Base-by-base conservation (phyloP, 2,888 invertebrate species). In the Hemaris fuciformis region DNA sequence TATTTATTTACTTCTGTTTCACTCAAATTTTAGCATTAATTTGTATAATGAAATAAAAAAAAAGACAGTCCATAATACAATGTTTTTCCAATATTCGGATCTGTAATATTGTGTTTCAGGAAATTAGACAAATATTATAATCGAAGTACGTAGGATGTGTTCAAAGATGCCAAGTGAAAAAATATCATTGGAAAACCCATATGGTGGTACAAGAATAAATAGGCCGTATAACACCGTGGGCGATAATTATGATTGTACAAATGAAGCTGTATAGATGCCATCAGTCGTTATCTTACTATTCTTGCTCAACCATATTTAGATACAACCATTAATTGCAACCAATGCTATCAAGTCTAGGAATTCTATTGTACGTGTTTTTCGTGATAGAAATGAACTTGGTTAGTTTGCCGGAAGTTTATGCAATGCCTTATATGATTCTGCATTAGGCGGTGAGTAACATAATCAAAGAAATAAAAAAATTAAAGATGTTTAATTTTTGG, bases 191-290 rank as follows among this genome's bases (percentile, higher is more conserved):
- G 70, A 66, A 59, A 67, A 63, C 27, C 58, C 43, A 23, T 10
- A 41, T 43, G 10, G 25, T 22, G 43, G 27, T 7, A 59, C 34
- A 31, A 15, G 27, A 48, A 53, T 18, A 7, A 53, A 48, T 42
- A 38, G n/a, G 34, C 46, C 53, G 6, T 25, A 15, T 15, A 15
- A 25, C 18, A 7, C 38, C 25, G 83, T 82, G 69, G 84, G 84
- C 62, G 71, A 77, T 79, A 79, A 81, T 82, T 76, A 75, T 72
- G 70, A 68, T 71, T 74, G 79, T 72, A 72, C 72, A 75, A 62
- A 59, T 59, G 46, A 60, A 53, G 48, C 6, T n/a, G 42, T 48
- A 71, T 59, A 15, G 20, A 65, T 62, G 59, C 56, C 53, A 70
- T 68, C 67, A 70, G 66, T 75, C 67, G 71, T 60, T 62, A 69